Evolutionary conservation across 2,113 vertebrate species (phyloP), one percentile per base, ranked within the genome.

Genomic region (Dicerorhinus sumatrensis): DNA sequence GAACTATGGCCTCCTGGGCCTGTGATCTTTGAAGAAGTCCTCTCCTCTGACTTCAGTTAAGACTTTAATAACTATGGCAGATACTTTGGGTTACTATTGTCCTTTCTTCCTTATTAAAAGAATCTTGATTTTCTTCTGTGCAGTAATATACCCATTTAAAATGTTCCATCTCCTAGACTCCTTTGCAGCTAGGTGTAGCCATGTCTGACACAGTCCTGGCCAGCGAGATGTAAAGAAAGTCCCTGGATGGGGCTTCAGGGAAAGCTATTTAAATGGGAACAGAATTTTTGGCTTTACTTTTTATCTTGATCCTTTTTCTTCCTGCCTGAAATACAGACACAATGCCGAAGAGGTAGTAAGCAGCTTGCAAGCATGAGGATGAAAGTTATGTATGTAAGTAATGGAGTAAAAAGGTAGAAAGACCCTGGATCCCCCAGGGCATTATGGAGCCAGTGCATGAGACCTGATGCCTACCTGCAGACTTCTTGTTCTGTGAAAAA

Each of bases 41-140:
- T 81, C 87, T 85, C 72, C 25, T 88, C 39, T 89, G 5, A 51
- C 14, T 76, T 97, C 65, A 91, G 27, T 86, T 54, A 84, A 72
- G 63, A 31, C 11, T 69, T 81, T 17, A 42, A 20, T 60, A 56
- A 82, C 18, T 27, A 11, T 42, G 42, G 27, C 23, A 75, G 31
- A 58, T 31, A 42, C 12, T 39, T 58, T 84, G 46, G 33, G 7
- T 87, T 25, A 13, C 27, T 73, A 18, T 39, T 91, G 25, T 91
- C 70, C 73, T 63, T 60, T 96, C 42, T 14, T 46, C 20, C 23
- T 75, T 91, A 46, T 58, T 70, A 31, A 97, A 90, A 88, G 23
- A n/a, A 27, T 31, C 33, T 88, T 94, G 16, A 46, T 85, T 81
- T 91, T 85, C 48, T 62, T 91, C 51, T 36, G 2, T 54, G 56